Evolutionary conservation across 2,888 invertebrate species (phyloP).

Genomic region (Automeris io): DNA sequence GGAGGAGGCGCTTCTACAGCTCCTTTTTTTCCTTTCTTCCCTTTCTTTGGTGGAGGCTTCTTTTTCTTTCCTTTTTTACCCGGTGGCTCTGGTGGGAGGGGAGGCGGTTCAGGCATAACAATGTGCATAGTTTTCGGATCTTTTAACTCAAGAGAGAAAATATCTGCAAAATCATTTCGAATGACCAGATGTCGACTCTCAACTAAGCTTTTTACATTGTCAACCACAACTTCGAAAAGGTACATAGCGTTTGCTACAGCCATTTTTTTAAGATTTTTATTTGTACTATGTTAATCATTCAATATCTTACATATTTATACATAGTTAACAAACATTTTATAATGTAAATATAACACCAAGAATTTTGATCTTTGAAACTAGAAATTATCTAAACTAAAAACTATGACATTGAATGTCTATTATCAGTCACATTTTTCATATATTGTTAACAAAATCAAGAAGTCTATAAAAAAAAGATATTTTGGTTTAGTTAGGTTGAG

Average conservation of each 20-base stretch:
- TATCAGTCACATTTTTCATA: too few species aligned
- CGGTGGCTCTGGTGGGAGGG: conserved; percentile 53
- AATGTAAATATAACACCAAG: too few species aligned
- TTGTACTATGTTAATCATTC: not conserved
- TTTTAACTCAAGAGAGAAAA: conserved; percentile 62
- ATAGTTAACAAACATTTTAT: not conserved
- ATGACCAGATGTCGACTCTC: conserved; percentile 50
- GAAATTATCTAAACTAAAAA: too few species aligned
- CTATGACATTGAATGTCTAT: too few species aligned
- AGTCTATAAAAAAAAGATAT: too few species aligned
- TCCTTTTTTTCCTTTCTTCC: conserved; percentile 49
- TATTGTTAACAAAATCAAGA: too few species aligned
- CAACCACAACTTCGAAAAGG: conserved; percentile 63
- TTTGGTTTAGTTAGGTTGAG: too few species aligned
- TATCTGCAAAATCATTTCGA: conserved; percentile 58
- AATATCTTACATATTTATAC: conserved; percentile 1
- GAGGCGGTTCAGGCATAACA: conserved; percentile 61
- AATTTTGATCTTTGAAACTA: too few species aligned
- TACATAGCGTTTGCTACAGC: conserved; percentile 60
- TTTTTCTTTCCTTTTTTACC: conserved; percentile 48
- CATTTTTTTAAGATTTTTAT: conserved; percentile 35
- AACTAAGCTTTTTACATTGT: conserved; percentile 47
- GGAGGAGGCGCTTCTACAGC: conserved; percentile 42
- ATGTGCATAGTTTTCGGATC: conserved; percentile 68
- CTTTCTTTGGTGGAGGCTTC: conserved; percentile 39